Conservation (phyloP, 1,140 invertebrate species). For the Caenorhabditis inopinata region DNA sequence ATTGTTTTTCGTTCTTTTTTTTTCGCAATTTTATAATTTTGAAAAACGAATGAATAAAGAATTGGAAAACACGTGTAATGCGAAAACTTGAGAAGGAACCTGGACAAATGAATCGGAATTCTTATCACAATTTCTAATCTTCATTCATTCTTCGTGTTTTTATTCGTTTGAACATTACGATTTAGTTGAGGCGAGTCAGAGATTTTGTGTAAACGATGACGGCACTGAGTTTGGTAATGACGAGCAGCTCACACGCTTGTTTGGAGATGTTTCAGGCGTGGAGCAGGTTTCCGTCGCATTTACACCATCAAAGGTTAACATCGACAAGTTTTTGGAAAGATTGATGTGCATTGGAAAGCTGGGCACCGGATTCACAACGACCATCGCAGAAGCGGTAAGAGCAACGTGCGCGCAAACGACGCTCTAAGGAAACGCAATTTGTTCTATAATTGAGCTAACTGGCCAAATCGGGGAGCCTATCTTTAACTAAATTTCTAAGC, state of each 20-base stretch:
- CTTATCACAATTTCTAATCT: neutral
- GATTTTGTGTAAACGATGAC: conserved; percentile 10
- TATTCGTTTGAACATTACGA: neutral
- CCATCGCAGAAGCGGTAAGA: conserved; percentile 7
- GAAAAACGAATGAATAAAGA: too few species aligned
- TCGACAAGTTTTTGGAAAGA: conserved; percentile 13
- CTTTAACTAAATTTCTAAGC: too few species aligned
- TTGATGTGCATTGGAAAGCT: conserved; percentile 38
- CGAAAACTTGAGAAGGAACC: too few species aligned
- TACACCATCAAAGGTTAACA: neutral
- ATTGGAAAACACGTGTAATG: too few species aligned
- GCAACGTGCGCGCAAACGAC: too few species aligned
- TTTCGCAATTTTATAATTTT: too few species aligned
- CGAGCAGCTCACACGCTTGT: too few species aligned
- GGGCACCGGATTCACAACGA: conserved; percentile 32
- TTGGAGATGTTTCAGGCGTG: neutral
- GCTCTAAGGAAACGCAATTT: too few species aligned
- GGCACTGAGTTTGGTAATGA: neutral
- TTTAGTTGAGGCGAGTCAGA: neutral
- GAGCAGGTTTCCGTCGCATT: conserved; percentile 10
- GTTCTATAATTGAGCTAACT: too few species aligned
- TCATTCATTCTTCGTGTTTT: neutral
- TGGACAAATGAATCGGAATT: too few species aligned
- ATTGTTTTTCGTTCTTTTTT: too few species aligned
- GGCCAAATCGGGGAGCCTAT: too few species aligned